These are phyloP conservation scores for Hoplias malabaricus DNA, from an alignment of 2,113 vertebrate species.

Conservation along the genomic window DNA sequence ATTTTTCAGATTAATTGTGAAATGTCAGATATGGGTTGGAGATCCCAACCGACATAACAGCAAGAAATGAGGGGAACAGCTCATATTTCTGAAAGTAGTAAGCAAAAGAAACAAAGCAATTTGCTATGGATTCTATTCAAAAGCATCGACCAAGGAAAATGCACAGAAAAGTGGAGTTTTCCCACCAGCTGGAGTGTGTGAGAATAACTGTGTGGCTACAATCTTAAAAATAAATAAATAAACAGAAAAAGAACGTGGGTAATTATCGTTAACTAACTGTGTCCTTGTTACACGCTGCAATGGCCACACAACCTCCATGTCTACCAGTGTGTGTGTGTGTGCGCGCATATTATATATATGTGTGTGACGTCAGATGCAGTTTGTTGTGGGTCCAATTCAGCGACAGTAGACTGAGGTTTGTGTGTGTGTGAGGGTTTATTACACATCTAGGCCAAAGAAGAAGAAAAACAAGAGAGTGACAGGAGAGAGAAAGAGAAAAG, in stretches of 20 bases:
- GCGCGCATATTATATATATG: neutral
- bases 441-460: constrained; percentile 41
- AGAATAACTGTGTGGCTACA: constrained; percentile 34
- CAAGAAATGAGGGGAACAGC: neutral
- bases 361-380: constrained; percentile 45
- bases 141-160: neutral
- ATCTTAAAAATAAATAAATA: constrained; percentile 9
- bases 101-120: neutral
- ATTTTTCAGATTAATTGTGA: no score
- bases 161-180: constrained; percentile 4
- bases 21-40: neutral
- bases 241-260: constrained; percentile 32
- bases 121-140: neutral
- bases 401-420: constrained; percentile 53
- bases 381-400: constrained; percentile 56
- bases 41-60: neutral
- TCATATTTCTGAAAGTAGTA: neutral
- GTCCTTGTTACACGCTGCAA: constrained; percentile 36
- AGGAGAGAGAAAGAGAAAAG: neutral
- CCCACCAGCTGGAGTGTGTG: constrained; percentile 37
- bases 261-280: constrained; percentile 50
- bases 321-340: constrained; percentile 22
- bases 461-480: constrained; percentile 16
- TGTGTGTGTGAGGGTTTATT: constrained; percentile 49
- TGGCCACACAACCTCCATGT: constrained; percentile 36